Evolutionary conservation across 1,140 invertebrate genomes (phyloP), one percentile per base, ranked within the genome.

Genomic region (Phortica variegata): DNA sequence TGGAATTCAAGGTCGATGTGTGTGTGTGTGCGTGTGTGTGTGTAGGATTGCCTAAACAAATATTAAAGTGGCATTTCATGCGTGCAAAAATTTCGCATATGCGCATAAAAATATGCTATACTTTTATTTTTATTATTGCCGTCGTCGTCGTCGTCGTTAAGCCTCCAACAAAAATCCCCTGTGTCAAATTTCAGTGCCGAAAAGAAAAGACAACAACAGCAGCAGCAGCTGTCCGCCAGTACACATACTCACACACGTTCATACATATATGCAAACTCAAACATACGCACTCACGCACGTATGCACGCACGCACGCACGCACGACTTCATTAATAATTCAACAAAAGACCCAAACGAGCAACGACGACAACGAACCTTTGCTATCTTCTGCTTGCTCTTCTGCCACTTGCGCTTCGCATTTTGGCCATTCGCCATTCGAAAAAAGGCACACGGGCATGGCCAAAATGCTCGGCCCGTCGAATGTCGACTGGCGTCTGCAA

Each of bases 251-350:
- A 38, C 18, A 19, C 36, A 34, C 32, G 6, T 18, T 17, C 12
- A 12, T 18, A 16, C 36, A 38, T 38, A 38, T 38, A 18, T 9
- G 13, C 12, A 18, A 9, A 38, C 17, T 3, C 18, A 17, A 38
- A 38, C 36, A 3, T 12, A 26, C 23, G 10, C 23, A 26, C 23
- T 6, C 23, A 26, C 10, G 23, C 23, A 26, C 23, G 10, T 26
- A 26, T 26, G 23, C 10, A 26, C 10, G 23, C 23, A 26, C 10
- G 23, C 10, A 6, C 5, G 10, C 23, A 6, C 23, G 16, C 48
- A 48, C 31, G 38, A 48, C 53, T 68, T 68, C 60, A 68, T 68
- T 69, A 68, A 68, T 68, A 68, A 68, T 68, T 68, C 63, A 68
- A 60, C 54, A 60, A 26, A 26, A 26, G 23, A 26, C 23, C 23